Conservation (phyloP, 2,888 invertebrate genomes). For the Microctonus hyperodae region DNA sequence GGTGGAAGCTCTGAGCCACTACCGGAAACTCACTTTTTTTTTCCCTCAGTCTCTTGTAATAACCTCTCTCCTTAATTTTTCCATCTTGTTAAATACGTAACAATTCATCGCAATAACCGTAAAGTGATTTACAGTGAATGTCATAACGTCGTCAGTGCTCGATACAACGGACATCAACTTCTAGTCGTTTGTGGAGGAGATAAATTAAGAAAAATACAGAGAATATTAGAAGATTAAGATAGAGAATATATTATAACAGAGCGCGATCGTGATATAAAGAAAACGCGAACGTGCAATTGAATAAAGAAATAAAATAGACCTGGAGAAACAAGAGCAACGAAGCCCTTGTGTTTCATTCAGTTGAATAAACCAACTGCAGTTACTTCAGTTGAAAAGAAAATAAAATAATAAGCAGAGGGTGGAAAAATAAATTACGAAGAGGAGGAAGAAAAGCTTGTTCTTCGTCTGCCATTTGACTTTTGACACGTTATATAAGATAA, state of each 20-base stretch:
- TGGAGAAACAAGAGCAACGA: background rate
- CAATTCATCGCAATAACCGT: background rate
- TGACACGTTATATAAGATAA: constrained; percentile 10
- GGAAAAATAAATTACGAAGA: background rate
- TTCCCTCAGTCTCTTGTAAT: constrained; percentile 13
- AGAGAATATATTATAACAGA: background rate
- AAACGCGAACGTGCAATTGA: background rate
- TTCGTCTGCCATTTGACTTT: background rate
- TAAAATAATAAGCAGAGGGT: background rate
- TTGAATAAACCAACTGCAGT: background rate
- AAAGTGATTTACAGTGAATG: constrained; percentile 55
- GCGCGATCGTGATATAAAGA: background rate
- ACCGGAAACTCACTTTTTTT: background rate
- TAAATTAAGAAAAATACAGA: constrained; percentile 19
- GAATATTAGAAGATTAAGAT: background rate
- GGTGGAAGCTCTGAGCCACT: constrained; percentile 10
- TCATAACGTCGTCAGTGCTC: constrained; percentile 51
- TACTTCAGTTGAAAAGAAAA: constrained; percentile 8
- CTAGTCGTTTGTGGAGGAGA: constrained; percentile 38
- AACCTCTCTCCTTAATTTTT: constrained; percentile 6
- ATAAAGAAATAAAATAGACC: background rate
- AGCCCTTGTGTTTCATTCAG: background rate
- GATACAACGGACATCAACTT: constrained; percentile 40
- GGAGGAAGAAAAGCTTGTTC: constrained; percentile 6
- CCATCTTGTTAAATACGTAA: background rate